Percentiles rank a stretch among this genome's conserved stretches.
Evolutionary conservation across 2,888 invertebrate genomes (phyloP).

Genomic region (Zootermopsis nevadensis): DNA sequence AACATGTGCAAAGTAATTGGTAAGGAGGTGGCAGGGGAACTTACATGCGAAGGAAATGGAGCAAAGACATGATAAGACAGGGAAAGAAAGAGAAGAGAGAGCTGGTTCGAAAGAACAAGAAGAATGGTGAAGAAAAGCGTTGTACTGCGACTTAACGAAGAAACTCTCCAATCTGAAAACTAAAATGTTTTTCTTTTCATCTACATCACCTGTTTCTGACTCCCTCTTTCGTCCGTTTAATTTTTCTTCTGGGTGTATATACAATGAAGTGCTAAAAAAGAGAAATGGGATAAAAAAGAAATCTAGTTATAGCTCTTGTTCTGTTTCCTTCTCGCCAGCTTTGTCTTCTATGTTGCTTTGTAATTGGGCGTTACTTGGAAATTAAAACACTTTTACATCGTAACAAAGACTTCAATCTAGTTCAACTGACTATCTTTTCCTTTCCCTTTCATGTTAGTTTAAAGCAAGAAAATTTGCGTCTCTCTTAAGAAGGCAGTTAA

Average conservation of each 20-base stretch:
- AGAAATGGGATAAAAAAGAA: not conserved
- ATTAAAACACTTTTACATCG: constrained; percentile 19
- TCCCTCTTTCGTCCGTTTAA: not conserved
- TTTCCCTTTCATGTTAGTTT: not conserved
- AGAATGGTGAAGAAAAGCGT: not conserved
- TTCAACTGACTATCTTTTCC: constrained; percentile 30
- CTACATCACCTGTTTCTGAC: not conserved
- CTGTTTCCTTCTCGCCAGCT: not conserved
- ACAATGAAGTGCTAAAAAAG: constrained; percentile 30
- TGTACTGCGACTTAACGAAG: constrained; percentile 1
- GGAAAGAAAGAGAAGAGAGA: not conserved
- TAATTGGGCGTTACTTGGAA: constrained; percentile 33
- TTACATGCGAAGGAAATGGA: not conserved
- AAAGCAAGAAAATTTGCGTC: constrained; percentile 20
- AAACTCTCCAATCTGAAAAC: constrained; percentile 9
- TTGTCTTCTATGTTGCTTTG: not conserved
- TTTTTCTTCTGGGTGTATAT: not conserved
- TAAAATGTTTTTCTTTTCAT: not conserved
- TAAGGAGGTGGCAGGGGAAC: not conserved
- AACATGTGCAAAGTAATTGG: constrained; percentile 45
- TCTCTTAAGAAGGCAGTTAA: constrained; percentile 20
- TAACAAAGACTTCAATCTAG: constrained; percentile 19
- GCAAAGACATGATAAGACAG: not conserved
- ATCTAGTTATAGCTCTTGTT: constrained; percentile 8
- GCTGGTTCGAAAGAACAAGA: not conserved